Conservation (phyloP, 2,797 vertebrate species). For the Sylvia borin region DNA sequence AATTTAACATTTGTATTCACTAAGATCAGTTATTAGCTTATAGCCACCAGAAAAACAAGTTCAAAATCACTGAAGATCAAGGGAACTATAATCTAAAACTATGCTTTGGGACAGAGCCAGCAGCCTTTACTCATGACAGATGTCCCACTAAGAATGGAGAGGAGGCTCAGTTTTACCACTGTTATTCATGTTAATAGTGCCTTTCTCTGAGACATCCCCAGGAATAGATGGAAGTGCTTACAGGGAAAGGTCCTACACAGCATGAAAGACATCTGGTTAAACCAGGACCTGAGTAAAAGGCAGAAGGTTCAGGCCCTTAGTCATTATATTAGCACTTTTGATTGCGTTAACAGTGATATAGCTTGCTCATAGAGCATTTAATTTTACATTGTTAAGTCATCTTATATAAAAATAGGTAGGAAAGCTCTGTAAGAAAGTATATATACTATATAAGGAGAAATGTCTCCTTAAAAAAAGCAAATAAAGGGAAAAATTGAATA, state of each 20-base stretch:
- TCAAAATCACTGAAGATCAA: constrained; percentile 54
- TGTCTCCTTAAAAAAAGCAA: constrained; percentile 59
- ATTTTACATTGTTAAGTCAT: constrained; percentile 56
- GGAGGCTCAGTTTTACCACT: constrained; percentile 40
- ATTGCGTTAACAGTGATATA: constrained; percentile 58
- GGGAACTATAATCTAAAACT: constrained; percentile 53
- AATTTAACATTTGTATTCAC: background rate
- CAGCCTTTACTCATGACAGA: constrained; percentile 40
- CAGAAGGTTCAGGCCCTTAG: constrained; percentile 56
- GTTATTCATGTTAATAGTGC: background rate
- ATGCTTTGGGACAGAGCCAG: constrained; percentile 49
- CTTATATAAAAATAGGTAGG: constrained; percentile 80
- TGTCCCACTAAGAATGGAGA: constrained; percentile 15
- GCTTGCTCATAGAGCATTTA: constrained; percentile 78
- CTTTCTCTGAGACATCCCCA: background rate
- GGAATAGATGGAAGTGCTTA: background rate
- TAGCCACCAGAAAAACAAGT: constrained; percentile 54
- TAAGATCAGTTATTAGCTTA: constrained; percentile 42
- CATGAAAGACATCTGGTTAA: constrained; percentile 10
- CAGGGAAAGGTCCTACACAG: constrained; percentile 8
- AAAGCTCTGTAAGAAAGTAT: constrained; percentile 80
- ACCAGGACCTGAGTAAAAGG: constrained; percentile 47
- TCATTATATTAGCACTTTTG: constrained; percentile 62
- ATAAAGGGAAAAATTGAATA: constrained; percentile 52
- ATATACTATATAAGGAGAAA: constrained; percentile 67